Evolutionary conservation across 2,888 invertebrate species (phyloP).

Genomic region (Heliconius ismenius): DNA sequence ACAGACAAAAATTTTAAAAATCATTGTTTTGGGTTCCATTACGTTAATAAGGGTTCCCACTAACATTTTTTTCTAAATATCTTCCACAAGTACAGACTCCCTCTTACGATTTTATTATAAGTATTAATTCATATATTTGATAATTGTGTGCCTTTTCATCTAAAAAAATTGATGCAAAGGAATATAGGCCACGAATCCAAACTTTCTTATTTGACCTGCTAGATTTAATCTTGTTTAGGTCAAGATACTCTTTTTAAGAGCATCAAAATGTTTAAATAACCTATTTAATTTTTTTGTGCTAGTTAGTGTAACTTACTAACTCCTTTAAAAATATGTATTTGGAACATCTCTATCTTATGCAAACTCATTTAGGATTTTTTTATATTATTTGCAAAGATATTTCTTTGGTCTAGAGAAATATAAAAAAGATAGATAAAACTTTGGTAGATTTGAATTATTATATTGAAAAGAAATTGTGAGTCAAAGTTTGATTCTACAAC

Average conservation of each 20-base stretch:
- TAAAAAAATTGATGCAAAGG: background rate
- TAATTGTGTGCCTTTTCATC: background rate
- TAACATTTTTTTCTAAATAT: too few relatives aligned
- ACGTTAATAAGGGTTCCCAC: too few relatives aligned
- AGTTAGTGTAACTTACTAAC: background rate
- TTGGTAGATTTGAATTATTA: too few relatives aligned
- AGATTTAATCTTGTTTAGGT: conserved; percentile 12
- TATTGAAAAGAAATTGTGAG: too few relatives aligned
- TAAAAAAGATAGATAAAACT: too few relatives aligned
- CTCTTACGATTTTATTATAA: too few relatives aligned
- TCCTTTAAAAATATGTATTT: background rate
- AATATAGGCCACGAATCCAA: conserved; percentile 8
- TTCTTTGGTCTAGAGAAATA: background rate
- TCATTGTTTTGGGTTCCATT: too few relatives aligned
- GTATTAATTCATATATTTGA: background rate
- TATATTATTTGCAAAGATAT: background rate
- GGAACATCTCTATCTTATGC: background rate
- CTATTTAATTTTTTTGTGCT: background rate
- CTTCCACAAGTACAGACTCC: too few relatives aligned
- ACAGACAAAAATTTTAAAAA: too few relatives aligned
- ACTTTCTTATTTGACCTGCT: conserved; percentile 20
- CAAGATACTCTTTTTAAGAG: conserved; percentile 1
- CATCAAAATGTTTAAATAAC: background rate
- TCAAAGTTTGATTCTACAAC: background rate
- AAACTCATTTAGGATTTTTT: background rate